Conservation (phyloP, 2,797 vertebrate genomes). For the Lateolabrax maculatus region DNA sequence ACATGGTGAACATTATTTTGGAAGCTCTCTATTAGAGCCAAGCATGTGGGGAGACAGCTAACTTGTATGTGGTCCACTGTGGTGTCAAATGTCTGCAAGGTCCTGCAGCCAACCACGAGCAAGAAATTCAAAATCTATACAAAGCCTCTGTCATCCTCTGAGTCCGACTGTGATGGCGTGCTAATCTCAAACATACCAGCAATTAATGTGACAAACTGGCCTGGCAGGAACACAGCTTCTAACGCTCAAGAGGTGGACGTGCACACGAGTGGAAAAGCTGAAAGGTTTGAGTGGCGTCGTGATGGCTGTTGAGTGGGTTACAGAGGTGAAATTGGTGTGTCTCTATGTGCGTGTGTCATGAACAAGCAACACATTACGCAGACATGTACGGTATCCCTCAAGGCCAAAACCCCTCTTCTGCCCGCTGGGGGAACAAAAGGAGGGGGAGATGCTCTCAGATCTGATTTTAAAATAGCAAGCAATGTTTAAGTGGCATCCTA, state of each 20-base stretch:
- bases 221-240: conserved; percentile 60
- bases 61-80: conserved; percentile 20
- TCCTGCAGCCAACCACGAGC: conserved; percentile 26
- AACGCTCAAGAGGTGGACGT: conserved; percentile 27
- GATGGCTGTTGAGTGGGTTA: conserved; percentile 55
- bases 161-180: conserved; percentile 55
- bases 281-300: conserved; percentile 54
- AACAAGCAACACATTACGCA: conserved; percentile 56
- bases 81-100: conserved; percentile 42
- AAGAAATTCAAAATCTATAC: conserved; percentile 46
- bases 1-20: conserved; percentile 31
- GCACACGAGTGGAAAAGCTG: conserved; percentile 54
- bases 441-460: conserved; percentile 38
- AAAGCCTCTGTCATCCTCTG: conserved; percentile 65
- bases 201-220: conserved; percentile 81
- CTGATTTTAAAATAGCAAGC: conserved; percentile 82
- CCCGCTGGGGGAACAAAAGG: conserved; percentile 55
- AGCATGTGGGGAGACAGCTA: conserved; percentile 29
- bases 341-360: conserved; percentile 17
- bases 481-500: conserved; percentile 78
- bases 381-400: conserved; percentile 69
- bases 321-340: conserved; percentile 49
- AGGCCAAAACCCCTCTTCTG: conserved; percentile 68
- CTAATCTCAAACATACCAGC: conserved; percentile 77
- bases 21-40: conserved; percentile 28